Evolutionary conservation across 1,140 invertebrate genomes (phyloP).

Genomic region (Potamilus streckersoni): DNA sequence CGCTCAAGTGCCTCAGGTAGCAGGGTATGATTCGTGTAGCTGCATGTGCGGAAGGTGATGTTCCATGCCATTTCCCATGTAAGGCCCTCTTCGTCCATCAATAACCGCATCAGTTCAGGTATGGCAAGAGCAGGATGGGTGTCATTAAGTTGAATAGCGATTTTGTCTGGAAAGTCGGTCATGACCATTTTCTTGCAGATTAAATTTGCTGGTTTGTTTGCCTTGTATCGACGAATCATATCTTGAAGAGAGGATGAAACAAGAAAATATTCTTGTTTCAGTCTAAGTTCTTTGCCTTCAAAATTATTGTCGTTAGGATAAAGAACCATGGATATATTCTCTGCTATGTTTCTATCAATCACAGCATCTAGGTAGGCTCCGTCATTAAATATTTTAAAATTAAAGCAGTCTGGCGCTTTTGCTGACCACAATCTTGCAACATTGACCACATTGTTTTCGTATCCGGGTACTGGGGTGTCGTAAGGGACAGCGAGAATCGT

Average conservation of each 20-base stretch:
- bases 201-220: conserved; percentile 88
- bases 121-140: conserved; percentile 98
- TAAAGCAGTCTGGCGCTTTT: conserved; percentile 95
- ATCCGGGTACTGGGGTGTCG: conserved; percentile 97
- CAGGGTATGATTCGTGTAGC: conserved; percentile 98
- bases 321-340: conserved; percentile 96
- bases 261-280: conserved; percentile 99
- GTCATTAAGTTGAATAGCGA: conserved; percentile 97
- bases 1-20: conserved; percentile 97
- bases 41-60: conserved; percentile 85
- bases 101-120: conserved; percentile 94
- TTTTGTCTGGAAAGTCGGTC: conserved; percentile 89
- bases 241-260: conserved; percentile 96
- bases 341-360: conserved; percentile 93
- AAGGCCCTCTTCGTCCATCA: conserved; percentile 92
- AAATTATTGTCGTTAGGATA: conserved; percentile 95
- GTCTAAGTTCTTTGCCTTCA: conserved; percentile 90
- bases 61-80: conserved; percentile 94
- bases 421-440: conserved; percentile 97
- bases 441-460: conserved; percentile 97
- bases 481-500: conserved; percentile 97
- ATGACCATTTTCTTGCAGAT: conserved; percentile 86
- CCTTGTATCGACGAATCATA: conserved; percentile 94
- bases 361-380: conserved; percentile 99
- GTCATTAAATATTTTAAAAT: conserved; percentile 97